Conservation (phyloP, 2,888 invertebrate genomes). For the Oxyscelio sp. region DNA sequence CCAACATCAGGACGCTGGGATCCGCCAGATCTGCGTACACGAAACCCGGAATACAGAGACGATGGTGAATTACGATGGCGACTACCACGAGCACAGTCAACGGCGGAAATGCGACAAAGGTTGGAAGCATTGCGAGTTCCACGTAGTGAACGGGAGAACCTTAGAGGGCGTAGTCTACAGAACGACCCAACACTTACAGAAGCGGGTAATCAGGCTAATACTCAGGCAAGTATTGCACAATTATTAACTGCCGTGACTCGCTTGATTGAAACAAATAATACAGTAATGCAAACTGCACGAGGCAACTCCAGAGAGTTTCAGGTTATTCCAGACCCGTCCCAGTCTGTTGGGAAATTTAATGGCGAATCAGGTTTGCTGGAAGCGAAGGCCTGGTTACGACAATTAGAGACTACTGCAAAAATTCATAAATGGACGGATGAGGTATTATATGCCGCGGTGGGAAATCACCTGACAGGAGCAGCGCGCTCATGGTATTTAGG, state of each 20-base stretch:
- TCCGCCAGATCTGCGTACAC: slow-evolving; percentile 13
- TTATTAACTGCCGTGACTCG: slow-evolving; percentile 1
- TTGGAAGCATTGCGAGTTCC: neutral
- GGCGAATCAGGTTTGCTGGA: neutral
- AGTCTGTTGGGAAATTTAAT: neutral
- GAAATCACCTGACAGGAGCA: too few species aligned
- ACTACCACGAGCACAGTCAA: neutral
- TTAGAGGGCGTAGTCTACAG: neutral
- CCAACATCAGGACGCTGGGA: slow-evolving; percentile 12
- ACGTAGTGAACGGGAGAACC: neutral
- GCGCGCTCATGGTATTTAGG: neutral
- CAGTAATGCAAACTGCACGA: neutral
- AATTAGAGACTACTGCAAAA: neutral
- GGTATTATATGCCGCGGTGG: neutral
- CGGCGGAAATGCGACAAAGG: neutral
- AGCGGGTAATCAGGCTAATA: neutral
- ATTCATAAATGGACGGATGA: slow-evolving; percentile 15
- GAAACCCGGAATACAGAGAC: too few species aligned
- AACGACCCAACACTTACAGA: neutral
- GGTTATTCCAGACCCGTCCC: neutral
- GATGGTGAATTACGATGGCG: neutral
- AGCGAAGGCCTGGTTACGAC: slow-evolving; percentile 2
- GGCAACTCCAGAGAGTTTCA: neutral
- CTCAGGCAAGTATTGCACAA: neutral
- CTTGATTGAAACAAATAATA: neutral